phyloP scores from a whole-genome alignment of 2,113 vertebrate species.

The Apeltes quadracus region DNA sequence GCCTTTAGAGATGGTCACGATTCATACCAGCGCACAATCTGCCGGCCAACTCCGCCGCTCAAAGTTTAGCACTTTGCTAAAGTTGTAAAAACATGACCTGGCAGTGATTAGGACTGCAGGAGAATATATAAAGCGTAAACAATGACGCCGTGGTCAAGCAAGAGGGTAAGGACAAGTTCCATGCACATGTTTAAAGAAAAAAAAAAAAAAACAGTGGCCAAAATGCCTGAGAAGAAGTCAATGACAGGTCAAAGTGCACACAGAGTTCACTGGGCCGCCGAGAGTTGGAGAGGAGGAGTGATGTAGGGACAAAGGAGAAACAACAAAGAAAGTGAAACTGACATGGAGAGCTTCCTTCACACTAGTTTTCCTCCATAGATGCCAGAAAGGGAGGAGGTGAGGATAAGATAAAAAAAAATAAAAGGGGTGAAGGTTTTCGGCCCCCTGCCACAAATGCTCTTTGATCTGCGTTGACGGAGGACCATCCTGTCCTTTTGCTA shows the following conservation, averaged over 20 bases:
- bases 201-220: conserved; percentile 56
- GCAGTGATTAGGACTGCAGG: conserved; percentile 10
- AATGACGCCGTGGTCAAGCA: conserved; percentile 52
- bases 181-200: conserved; percentile 15
- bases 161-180: conserved; percentile 51
- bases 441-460: conserved; percentile 39
- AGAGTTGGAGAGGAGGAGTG: conserved; percentile 58
- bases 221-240: conserved; percentile 69
- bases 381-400: conserved; percentile 49
- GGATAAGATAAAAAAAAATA: conserved; percentile 58
- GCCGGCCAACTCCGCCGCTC: conserved; percentile 17
- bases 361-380: conserved; percentile 61
- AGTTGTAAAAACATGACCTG: conserved; percentile 50
- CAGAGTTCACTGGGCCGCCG: conserved; percentile 76
- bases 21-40: conserved; percentile 31
- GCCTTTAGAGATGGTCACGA: conserved; percentile 25
- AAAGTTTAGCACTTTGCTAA: conserved; percentile 55
- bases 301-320: conserved; percentile 65
- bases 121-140: conserved; percentile 51
- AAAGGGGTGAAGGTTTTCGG: conserved; percentile 50
- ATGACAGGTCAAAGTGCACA: conserved; percentile 75
- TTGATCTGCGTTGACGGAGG: conserved; percentile 57
- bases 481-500: conserved; percentile 24
- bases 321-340: conserved; percentile 62
- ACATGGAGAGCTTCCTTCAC: conserved; percentile 64